These are phyloP conservation scores for Alethe diademata DNA, from an alignment of 2,113 vertebrate genomes.

Conservation along the genomic window DNA sequence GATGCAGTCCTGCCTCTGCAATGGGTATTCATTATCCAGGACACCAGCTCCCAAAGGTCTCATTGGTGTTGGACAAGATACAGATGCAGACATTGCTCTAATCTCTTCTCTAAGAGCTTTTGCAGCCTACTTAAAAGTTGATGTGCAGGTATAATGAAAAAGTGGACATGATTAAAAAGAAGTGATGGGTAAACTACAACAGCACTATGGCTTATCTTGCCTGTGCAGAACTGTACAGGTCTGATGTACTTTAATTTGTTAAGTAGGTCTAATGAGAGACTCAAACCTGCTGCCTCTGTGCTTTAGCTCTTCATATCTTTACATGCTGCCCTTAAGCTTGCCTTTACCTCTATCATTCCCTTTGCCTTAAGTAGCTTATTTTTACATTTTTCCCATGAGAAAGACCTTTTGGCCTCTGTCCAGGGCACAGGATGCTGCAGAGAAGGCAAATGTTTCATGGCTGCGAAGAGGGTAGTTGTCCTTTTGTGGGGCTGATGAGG, in stretches of 20 bases:
- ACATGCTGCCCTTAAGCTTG: neutral
- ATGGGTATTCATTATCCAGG: neutral
- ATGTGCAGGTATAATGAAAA: neutral
- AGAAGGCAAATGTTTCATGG: neutral
- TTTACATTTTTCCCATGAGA: neutral
- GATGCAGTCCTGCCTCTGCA: neutral
- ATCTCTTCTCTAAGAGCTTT: neutral
- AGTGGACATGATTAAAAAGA: neutral
- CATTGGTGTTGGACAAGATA: neutral
- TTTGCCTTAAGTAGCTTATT: neutral
- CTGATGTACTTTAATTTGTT: neutral
- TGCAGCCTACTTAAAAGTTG: neutral
- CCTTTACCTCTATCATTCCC: neutral
- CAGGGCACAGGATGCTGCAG: neutral
- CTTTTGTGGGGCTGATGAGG: neutral
- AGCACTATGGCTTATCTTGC: neutral
- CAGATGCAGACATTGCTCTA: neutral
- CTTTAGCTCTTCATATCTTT: neutral
- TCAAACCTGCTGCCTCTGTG: neutral
- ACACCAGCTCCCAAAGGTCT: neutral
- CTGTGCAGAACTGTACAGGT: neutral
- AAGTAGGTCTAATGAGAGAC: neutral
- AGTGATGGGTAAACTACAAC: neutral
- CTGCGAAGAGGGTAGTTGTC: rapidly evolving
- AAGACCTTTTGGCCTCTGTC: neutral